Evolutionary conservation across 1,140 invertebrate genomes (phyloP), one percentile per base, ranked within the genome.

Genomic region (Calephelis nemesis): DNA sequence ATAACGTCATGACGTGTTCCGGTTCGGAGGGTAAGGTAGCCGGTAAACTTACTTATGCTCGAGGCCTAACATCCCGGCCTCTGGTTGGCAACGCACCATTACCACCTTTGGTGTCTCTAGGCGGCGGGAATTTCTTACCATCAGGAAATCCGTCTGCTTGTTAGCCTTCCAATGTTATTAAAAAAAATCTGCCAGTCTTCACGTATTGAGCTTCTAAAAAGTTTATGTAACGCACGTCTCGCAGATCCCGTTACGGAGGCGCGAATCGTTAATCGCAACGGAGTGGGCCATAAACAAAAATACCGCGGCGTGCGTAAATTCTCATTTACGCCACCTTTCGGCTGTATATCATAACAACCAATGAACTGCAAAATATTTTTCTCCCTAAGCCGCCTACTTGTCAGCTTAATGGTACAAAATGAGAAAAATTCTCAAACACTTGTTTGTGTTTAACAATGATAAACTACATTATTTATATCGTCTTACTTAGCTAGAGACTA

Each of bases 291-390:
- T 68, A 68, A 68, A 68, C 58, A 68, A 68, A 58, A 68, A 68
- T 68, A 68, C 60, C 47, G 30, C 15, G 65, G 54, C 58, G 54
- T 68, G 66, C 66, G 66, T 68, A 68, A 68, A 68, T 68, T 62
- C 54, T 68, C 66, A 68, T 68, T 68, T 45, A 42, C 47, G 48
- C 47, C 19, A 13, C 65, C 9, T 54, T 54, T 47, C 62, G 19
- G 62, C 66, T 58, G 40, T 68, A 68, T 60, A 62, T 68, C 66
- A 68, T 68, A 68, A 62, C 47, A 60, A 30, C 42, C 42, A 42
- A 52, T 54, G 54, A 60, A 58, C 54, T 58, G 30, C 39, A 62
- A 68, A 68, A 68, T 60, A 62, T 62, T 68, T 58, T 58, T 39
- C 52, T 13, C 19, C 4, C 54, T 58, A 42, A 50, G 50, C 50